Percentiles rank a stretch among this genome's conserved stretches.
Conservation (phyloP, 2,888 invertebrate genomes). For the Sesamia inferens region DNA sequence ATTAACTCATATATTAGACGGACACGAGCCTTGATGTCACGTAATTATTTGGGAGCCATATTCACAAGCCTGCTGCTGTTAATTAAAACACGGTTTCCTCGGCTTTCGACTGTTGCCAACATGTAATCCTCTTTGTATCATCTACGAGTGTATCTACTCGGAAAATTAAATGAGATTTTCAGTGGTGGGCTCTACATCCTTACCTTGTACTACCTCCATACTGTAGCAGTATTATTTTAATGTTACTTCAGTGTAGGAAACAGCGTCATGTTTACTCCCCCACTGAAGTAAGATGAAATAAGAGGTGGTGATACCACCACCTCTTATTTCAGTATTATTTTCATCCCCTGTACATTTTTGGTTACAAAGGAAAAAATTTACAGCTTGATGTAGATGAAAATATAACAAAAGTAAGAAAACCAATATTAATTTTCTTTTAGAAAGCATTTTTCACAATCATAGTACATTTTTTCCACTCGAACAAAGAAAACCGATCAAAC, state of each 20-base stretch:
- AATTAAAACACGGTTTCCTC: conserved; percentile 39
- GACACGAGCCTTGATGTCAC: conserved; percentile 44
- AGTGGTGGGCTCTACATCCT: background rate
- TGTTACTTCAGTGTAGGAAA: too few relatives aligned
- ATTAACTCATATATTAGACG: background rate
- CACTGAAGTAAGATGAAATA: too few relatives aligned
- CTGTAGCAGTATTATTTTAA: too few relatives aligned
- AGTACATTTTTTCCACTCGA: conserved; percentile 12
- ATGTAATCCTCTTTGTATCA: conserved; percentile 36
- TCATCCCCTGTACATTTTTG: too few relatives aligned
- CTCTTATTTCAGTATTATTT: too few relatives aligned
- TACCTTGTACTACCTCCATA: too few relatives aligned
- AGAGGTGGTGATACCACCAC: too few relatives aligned
- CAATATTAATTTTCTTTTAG: background rate
- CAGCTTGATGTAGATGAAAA: background rate
- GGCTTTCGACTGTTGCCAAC: conserved; percentile 23
- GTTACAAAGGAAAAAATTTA: too few relatives aligned
- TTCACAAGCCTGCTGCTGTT: conserved; percentile 31
- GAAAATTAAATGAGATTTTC: background rate
- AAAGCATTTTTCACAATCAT: background rate
- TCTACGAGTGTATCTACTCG: background rate
- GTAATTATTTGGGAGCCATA: conserved; percentile 34
- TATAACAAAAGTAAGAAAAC: background rate
- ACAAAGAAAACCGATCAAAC: conserved; percentile 15
- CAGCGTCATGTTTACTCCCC: too few relatives aligned